Evolutionary conservation across 53 echinoderm and acorn worm genomes (phyloP).

Genomic region (Antedon mediterranea): DNA sequence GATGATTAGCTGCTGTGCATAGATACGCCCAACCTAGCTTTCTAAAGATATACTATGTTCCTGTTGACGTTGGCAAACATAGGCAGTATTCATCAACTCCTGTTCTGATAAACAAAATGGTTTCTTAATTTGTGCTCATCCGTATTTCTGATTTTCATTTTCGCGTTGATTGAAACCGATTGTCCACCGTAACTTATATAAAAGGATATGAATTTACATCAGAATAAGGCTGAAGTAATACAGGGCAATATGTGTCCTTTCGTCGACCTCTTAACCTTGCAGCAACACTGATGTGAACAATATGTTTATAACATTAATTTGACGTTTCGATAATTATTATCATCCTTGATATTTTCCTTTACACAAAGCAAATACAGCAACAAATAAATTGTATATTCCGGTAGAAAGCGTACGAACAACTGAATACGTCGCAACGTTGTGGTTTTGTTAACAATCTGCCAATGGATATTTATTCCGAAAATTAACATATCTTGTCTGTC

Average conservation of each 20-base stretch:
- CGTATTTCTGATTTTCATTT: not conserved
- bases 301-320: constrained; percentile 1
- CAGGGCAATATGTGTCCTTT: not conserved
- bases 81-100: not conserved
- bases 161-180: not conserved
- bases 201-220: not conserved
- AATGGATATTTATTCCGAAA: not conserved
- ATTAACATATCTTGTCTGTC: not conserved
- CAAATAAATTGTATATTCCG: not conserved
- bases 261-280: not conserved
- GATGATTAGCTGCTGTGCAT: not conserved
- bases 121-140: no score
- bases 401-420: not conserved
- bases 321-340: not conserved
- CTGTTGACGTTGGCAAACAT: not conserved
- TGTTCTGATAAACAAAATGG: no score
- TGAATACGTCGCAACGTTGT: not conserved
- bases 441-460: not conserved
- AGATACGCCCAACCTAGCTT: not conserved
- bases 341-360: not conserved
- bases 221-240: not conserved
- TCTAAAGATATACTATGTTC: not conserved
- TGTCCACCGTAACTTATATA: not conserved
- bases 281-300: not conserved
- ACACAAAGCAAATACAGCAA: not conserved